Base-by-base conservation (phyloP, 2,888 invertebrate genomes). In the Leucophora obtusa region DNA sequence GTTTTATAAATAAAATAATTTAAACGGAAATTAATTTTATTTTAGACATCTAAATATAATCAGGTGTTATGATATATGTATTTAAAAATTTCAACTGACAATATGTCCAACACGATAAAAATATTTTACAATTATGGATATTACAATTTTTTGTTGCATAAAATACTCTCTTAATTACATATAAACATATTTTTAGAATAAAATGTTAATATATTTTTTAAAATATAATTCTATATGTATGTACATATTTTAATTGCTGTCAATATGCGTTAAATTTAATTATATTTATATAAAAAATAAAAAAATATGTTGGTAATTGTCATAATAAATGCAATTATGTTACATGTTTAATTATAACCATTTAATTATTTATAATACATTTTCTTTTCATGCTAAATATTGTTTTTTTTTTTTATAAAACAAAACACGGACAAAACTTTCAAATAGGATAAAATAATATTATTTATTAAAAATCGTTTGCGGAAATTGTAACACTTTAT, bases 241-340 rank as follows among this genome's bases (percentile, higher is more conserved):
- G 35, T 60, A 54, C 65, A 71, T 51, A 59, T 69, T 54, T 47
- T 72, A 75, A 71, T 68, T 81, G 70, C 65, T 79, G 82, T 80
- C 71, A 82, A 80, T 73, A 68, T 80, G 68, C 70, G 70, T 75
- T 71, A 82, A 80, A 82, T 75, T 77, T 68, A 82, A 82, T 82
- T 78, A 82, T 35, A 80, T 80, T 79, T 74, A 65, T 59, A 66
- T 50, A 68, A 38, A 24, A 68, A n/a, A n/a, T n/a, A n/a, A n/a
- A n/a, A 54, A 21, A 38, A 62, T 50, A 58, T 56, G 17, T 24
- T 66, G 38, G 33, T 71, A 62, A 71, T 71, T 72, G 68, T 72
- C 71, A 68, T 68, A 68, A 56, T 75, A 72, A 68, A 80, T 72
- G 66, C 70, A 79, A 79, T 74, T 70, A 70, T 43, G 35, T 74